Evolutionary conservation across 2,113 vertebrate species (phyloP).

Genomic region (Anguilla japonica): DNA sequence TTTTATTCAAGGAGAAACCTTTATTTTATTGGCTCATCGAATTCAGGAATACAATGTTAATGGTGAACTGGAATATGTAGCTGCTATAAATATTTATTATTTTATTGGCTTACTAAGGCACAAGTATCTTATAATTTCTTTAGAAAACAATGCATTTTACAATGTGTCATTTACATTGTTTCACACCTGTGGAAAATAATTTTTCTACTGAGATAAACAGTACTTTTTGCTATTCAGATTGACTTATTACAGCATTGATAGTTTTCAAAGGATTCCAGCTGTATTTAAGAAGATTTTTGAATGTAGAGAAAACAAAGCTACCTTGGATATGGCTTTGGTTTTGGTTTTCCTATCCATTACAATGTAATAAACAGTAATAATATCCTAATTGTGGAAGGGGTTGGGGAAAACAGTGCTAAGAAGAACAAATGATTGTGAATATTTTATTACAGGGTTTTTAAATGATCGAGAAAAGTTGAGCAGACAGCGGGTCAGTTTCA

Average conservation of each 20-base stretch:
- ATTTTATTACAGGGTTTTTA: slow-evolving; percentile 59
- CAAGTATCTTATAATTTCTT: slow-evolving; percentile 51
- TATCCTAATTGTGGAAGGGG: slow-evolving; percentile 56
- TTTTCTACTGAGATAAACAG: slow-evolving; percentile 76
- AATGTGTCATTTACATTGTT: slow-evolving; percentile 63
- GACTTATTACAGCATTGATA: slow-evolving; percentile 76
- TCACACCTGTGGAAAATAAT: slow-evolving; percentile 72
- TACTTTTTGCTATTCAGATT: slow-evolving; percentile 77
- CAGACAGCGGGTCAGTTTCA: slow-evolving; percentile 42
- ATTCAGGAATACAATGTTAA: slow-evolving; percentile 46
- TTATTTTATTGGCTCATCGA: slow-evolving; percentile 21
- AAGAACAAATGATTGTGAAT: slow-evolving; percentile 39
- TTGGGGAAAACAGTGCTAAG: slow-evolving; percentile 51
- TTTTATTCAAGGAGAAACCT: slow-evolving; percentile 63
- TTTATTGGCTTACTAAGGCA: slow-evolving; percentile 58
- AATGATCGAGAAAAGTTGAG: slow-evolving; percentile 11
- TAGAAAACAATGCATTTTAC: slow-evolving; percentile 39
- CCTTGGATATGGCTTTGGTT: slow-evolving; percentile 56
- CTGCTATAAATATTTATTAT: slow-evolving; percentile 74
- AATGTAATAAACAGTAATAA: slow-evolving; percentile 33
- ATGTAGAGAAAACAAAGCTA: slow-evolving; percentile 70
- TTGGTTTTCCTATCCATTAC: slow-evolving; percentile 53
- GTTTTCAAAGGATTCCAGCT: slow-evolving; percentile 65
- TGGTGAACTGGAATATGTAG: slow-evolving; percentile 70
- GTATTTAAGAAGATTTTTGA: slow-evolving; percentile 64